Conservation (phyloP, 2,113 vertebrate genomes). For the Hyperopisus bebe region DNA sequence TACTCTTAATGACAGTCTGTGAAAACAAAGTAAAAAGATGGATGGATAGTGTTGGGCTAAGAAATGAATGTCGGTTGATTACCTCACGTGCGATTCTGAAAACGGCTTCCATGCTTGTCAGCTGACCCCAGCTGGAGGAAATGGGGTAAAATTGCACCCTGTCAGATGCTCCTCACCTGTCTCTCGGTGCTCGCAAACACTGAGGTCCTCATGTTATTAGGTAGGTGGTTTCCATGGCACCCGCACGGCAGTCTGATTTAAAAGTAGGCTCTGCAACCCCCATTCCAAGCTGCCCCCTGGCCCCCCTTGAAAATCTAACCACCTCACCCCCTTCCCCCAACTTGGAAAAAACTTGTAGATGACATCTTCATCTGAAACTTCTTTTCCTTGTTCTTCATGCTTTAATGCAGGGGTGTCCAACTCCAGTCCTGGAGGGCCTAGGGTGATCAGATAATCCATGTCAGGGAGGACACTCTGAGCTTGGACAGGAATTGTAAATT, state of each 20-base stretch:
- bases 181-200: not conserved
- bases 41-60: not conserved
- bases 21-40: not conserved
- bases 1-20: slow-evolving; percentile 8
- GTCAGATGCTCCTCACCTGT: not conserved
- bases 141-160: not conserved
- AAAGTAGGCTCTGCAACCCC: not conserved
- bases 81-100: not conserved
- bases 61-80: not conserved
- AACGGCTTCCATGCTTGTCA: not conserved
- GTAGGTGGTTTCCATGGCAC: not conserved
- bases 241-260: not conserved
- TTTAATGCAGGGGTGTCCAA: too few species aligned
- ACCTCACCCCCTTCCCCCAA: not conserved
- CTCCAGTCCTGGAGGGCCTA: too few species aligned
- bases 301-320: not conserved
- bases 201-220: not conserved
- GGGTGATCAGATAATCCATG: too few species aligned
- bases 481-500: too few species aligned
- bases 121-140: not conserved
- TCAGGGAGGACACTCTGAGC: too few species aligned
- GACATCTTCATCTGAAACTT: not conserved
- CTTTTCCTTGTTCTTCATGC: not conserved
- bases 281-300: not conserved
- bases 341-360: not conserved